Conservation (phyloP, 2,888 invertebrate genomes). For the Mellilla xanthometata region DNA sequence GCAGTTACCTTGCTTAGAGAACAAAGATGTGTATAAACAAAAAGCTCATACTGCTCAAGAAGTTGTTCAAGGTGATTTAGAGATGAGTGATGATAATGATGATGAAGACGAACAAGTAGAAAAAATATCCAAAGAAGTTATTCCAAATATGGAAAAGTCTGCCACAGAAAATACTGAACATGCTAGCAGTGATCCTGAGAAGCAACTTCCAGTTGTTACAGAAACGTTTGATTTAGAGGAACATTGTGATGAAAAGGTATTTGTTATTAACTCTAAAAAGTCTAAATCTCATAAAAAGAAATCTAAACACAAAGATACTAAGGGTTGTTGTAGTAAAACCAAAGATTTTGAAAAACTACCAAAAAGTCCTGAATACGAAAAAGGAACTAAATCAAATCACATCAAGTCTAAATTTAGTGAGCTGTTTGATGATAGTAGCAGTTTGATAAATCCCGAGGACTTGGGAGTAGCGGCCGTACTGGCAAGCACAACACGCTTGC, state of each 20-base stretch:
- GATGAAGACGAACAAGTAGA: conserved; percentile 36
- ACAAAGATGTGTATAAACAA: conserved; percentile 2
- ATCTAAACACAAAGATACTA: conserved; percentile 35
- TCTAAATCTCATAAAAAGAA: conserved; percentile 40
- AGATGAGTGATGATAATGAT: conserved; percentile 66
- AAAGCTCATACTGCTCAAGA: conserved; percentile 31
- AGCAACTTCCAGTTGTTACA: no score
- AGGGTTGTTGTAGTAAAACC: conserved; percentile 31
- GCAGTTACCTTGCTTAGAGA: conserved; percentile 1
- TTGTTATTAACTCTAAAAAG: conserved; percentile 34
- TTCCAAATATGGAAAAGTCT: no score
- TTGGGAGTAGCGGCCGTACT: conserved; percentile 47
- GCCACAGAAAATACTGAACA: neutral
- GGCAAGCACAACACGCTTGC: conserved; percentile 14
- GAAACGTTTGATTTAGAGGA: neutral
- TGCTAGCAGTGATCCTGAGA: no score
- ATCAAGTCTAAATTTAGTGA: conserved; percentile 57
- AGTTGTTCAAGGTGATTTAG: conserved; percentile 63
- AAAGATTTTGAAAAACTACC: conserved; percentile 16
- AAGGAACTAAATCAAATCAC: conserved; percentile 29
- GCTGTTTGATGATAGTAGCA: conserved; percentile 68
- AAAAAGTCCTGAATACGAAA: conserved; percentile 16
- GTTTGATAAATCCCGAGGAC: conserved; percentile 72
- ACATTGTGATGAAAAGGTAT: conserved; percentile 9
- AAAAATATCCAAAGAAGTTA: neutral